These are phyloP conservation scores for Caenorhabditis sp. DNA, from an alignment of 2,888 invertebrate species.

Conservation along the genomic window DNA sequence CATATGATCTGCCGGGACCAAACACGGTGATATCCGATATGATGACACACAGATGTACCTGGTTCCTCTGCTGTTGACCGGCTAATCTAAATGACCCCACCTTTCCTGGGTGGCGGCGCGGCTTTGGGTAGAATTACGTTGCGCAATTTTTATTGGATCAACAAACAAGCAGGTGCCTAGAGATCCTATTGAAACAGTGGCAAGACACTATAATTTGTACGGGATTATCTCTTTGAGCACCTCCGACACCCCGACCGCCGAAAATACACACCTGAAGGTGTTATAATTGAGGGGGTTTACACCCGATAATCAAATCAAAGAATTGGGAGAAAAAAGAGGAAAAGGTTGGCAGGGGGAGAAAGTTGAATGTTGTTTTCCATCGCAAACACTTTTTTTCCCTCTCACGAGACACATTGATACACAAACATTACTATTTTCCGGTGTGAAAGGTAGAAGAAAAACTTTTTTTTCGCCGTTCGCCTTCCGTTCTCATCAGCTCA, in stretches of 20 bases:
- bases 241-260: background rate
- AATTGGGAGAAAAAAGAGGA: background rate
- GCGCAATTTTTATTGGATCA: conserved; percentile 57
- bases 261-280: conserved; percentile 27
- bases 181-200: conserved; percentile 4
- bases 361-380: no score
- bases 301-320: no score
- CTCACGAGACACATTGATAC: no score
- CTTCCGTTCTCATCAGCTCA: no score
- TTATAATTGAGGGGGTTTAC: conserved; percentile 33
- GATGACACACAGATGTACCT: conserved; percentile 1
- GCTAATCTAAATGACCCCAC: no score
- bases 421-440: no score
- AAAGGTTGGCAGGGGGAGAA: background rate
- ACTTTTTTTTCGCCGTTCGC: no score
- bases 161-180: conserved; percentile 38
- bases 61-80: background rate
- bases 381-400: no score
- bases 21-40: conserved; percentile 38
- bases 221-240: conserved; percentile 12
- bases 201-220: conserved; percentile 38
- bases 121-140: conserved; percentile 30
- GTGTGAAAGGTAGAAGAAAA: no score
- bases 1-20: background rate
- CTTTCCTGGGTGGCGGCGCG: no score